Evolutionary conservation across 2,113 vertebrate genomes (phyloP).

Genomic region (Spilogale gracilis): DNA sequence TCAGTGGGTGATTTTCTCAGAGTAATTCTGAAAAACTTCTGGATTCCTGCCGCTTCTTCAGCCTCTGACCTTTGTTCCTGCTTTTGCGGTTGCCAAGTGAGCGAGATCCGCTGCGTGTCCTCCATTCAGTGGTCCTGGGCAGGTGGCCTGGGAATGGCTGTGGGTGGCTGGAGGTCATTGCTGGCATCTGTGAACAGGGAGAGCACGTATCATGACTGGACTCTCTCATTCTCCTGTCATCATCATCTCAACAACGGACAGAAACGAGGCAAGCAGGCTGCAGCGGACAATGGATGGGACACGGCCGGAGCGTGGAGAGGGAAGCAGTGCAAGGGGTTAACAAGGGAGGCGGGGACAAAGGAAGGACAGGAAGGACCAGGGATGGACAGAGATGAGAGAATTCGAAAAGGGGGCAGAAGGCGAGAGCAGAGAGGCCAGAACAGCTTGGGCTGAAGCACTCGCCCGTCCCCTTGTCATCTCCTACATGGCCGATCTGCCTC

Average conservation of each 20-base stretch:
- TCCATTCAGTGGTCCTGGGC: background rate
- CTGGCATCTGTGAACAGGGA: conserved; percentile 72
- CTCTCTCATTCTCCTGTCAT: conserved; percentile 1
- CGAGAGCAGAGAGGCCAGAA: background rate
- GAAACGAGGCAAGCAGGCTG: background rate
- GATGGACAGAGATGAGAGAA: background rate
- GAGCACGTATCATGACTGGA: conserved; percentile 68
- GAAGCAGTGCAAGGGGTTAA: background rate
- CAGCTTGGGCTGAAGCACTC: conserved; percentile 9
- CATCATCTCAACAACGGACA: background rate
- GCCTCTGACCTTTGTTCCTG: conserved; percentile 46
- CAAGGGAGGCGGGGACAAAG: background rate
- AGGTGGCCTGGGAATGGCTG: background rate
- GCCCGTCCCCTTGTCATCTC: conserved; percentile 14
- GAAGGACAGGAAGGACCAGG: background rate
- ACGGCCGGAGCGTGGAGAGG: background rate
- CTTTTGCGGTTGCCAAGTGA: background rate
- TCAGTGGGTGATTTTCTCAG: background rate
- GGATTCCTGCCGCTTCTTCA: background rate
- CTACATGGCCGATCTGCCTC: conserved; percentile 70
- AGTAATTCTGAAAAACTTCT: background rate
- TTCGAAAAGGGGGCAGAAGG: conserved; percentile 56
- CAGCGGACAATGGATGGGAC: background rate
- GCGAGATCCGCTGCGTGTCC: background rate
- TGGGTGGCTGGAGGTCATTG: background rate